Evolutionary conservation across 2,797 vertebrate genomes (phyloP).

Genomic region (Anabas testudineus): DNA sequence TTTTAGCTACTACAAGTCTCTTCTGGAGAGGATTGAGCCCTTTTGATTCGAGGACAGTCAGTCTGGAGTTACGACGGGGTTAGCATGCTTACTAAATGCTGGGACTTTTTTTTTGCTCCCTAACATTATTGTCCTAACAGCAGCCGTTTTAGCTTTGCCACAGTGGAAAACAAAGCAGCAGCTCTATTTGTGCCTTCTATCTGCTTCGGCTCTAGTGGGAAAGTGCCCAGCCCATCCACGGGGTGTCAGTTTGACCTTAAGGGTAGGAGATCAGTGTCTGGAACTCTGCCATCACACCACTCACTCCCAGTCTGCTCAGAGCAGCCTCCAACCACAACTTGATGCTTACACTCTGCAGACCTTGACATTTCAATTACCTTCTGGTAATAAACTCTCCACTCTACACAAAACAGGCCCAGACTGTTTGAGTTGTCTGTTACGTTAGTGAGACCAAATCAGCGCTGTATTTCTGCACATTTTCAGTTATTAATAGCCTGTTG

Average conservation of each 20-base stretch:
- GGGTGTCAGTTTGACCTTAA: constrained; percentile 70
- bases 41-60: too few relatives aligned
- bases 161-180: background rate
- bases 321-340: constrained; percentile 44
- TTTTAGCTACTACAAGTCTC: too few relatives aligned
- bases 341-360: constrained; percentile 55
- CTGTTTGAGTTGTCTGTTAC: constrained; percentile 25
- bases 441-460: background rate
- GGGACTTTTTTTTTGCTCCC: too few relatives aligned
- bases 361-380: constrained; percentile 62
- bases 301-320: constrained; percentile 57
- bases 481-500: background rate
- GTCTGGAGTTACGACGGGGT: too few relatives aligned
- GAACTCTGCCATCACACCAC: constrained; percentile 57
- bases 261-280: constrained; percentile 59
- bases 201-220: constrained; percentile 25
- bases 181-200: constrained; percentile 26
- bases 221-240: constrained; percentile 24
- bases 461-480: background rate
- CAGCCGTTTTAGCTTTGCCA: constrained; percentile 9
- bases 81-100: too few relatives aligned
- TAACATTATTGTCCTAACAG: too few relatives aligned
- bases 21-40: too few relatives aligned
- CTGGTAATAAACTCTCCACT: constrained; percentile 48
- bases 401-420: constrained; percentile 18